Percentiles rank a stretch among this genome's conserved stretches.
Conservation (phyloP, 2,888 invertebrate species). For the Eretmocerus hayati region DNA sequence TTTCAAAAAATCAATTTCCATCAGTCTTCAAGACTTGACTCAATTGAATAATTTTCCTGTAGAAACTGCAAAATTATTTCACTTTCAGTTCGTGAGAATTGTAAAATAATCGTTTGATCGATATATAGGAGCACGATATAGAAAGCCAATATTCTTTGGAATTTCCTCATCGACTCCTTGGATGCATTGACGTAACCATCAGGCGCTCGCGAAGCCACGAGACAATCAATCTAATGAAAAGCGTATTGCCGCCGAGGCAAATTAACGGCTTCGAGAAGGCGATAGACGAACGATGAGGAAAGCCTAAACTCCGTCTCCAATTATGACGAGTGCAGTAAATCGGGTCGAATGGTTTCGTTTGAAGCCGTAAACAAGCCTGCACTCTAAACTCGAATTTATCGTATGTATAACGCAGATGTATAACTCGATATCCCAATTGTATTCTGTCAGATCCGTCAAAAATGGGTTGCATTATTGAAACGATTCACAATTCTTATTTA, state of each 20-base stretch:
- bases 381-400: no score
- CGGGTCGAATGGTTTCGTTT: constrained; percentile 4
- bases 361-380: not conserved
- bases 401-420: no score
- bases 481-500: no score
- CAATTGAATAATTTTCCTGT: no score
- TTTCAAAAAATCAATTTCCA: no score
- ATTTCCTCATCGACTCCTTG: not conserved
- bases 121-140: not conserved
- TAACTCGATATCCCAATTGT: no score
- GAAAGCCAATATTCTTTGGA: not conserved
- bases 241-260: constrained; percentile 1
- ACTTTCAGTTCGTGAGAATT: no score
- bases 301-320: constrained; percentile 9
- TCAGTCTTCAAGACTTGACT: no score
- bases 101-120: not conserved
- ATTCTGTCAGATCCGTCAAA: no score
- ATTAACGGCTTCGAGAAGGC: constrained; percentile 12
- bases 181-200: not conserved
- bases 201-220: not conserved
- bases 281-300: constrained; percentile 9
- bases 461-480: no score
- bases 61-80: no score
- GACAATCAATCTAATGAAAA: constrained; percentile 11
- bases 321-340: not conserved